Base-by-base conservation (phyloP, 2,888 invertebrate genomes). In the Tolmerus cingulatus region DNA sequence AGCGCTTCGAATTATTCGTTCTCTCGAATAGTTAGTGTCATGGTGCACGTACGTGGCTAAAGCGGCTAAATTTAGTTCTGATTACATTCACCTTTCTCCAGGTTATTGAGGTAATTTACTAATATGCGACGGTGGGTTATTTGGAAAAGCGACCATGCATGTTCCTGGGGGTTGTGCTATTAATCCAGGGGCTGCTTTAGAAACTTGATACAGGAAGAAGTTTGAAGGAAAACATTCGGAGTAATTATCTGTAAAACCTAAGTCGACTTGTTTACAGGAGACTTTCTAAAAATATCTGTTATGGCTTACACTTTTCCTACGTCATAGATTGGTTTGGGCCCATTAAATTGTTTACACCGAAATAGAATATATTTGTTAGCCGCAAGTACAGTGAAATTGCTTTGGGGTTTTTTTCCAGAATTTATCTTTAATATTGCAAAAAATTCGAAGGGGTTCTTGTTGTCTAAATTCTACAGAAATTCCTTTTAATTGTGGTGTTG, bases 261-360 rank as follows among this genome's bases (percentile, higher is more conserved):
- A 66, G 66, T 14, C 66, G 27, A 12, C 66, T 66, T 76, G 34
- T 76, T 76, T 76, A 76, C 76, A 76, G 78, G n/a, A 19, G 37
- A 78, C 43, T 19, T 78, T 43, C 78, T 78, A 78, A 78, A 78
- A 40, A 78, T 78, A 78, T 87, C 88, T 87, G 23, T 88, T 88
- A 86, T 85, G 84, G 57, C 82, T 87, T 87, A 89, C 86, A 82
- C 84, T 77, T n/a, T 27, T 14, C 43, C 2, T n/a, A 88, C 89
- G 88, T 87, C 89, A 89, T 89, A 88, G 66, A 88, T 89, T 89
- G 88, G 88, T 66, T 88, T 88, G 88, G 87, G 88, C 88, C 88
- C 86, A 88, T 87, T 87, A 85, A 87, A 89, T 88, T 89, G 88
- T 89, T 89, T 88, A 88, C 87, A 88, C 86, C 88, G 51, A 40